phyloP scores from a whole-genome alignment of 2,888 invertebrate genomes.

The Bimastos eiseni region DNA sequence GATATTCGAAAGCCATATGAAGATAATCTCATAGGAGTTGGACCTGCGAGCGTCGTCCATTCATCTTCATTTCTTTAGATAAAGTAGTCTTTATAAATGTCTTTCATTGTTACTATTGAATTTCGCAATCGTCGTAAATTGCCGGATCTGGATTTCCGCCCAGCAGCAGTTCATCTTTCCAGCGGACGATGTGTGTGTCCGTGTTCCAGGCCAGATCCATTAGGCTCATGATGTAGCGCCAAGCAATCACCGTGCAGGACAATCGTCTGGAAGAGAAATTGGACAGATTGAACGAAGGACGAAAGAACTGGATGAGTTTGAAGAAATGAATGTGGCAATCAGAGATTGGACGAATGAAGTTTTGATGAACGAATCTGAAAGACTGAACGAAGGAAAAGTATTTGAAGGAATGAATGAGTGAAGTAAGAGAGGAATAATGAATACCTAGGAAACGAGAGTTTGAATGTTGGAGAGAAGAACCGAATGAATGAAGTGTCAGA shows the following conservation, averaged over 20 bases:
- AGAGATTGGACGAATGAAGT: background rate
- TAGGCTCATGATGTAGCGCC: background rate
- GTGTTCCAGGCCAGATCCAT: constrained; percentile 6
- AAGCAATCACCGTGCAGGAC: background rate
- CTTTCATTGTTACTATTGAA: constrained; percentile 13
- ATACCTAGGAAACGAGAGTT: too few species aligned
- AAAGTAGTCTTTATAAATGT: constrained; percentile 4
- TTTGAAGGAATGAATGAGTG: too few species aligned
- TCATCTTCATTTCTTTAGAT: background rate
- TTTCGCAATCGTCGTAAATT: constrained; percentile 13
- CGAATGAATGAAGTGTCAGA: too few species aligned
- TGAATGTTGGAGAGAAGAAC: too few species aligned
- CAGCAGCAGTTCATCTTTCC: background rate
- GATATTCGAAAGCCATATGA: background rate
- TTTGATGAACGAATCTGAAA: background rate
- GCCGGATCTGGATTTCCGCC: background rate
- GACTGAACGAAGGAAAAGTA: too few species aligned
- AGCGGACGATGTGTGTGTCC: background rate
- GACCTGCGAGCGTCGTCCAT: background rate
- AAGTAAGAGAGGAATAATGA: too few species aligned
- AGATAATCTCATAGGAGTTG: background rate
- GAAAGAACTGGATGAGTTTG: background rate
- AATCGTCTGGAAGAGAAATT: background rate
- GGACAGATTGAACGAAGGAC: background rate
- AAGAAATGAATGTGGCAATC: background rate